Percentiles rank a stretch among this genome's conserved stretches.
Conservation (phyloP, 1,140 invertebrate species). For the Vanessa atalanta region DNA sequence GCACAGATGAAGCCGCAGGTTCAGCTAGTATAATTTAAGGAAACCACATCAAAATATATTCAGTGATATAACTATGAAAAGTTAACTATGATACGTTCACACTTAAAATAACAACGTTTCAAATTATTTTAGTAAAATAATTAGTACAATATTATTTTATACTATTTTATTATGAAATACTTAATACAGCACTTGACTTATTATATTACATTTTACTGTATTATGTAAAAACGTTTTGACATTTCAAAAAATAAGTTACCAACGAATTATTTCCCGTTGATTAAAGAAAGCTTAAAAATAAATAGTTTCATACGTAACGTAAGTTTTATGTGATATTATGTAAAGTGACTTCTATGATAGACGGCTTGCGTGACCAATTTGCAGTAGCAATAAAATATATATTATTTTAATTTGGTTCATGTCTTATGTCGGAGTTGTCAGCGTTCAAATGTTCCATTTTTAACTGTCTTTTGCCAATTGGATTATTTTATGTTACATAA, state of each 20-base stretch:
- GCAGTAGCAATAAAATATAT: neutral
- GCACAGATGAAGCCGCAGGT: no score
- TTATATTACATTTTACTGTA: neutral
- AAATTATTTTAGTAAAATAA: no score
- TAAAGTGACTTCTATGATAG: conserved; percentile 34
- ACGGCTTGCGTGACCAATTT: conserved; percentile 31
- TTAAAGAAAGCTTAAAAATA: conserved; percentile 22
- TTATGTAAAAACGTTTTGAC: conserved; percentile 18
- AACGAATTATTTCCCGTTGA: conserved; percentile 1
- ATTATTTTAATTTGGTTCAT: conserved; percentile 11
- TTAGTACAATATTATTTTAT: no score
- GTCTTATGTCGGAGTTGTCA: conserved; percentile 11
- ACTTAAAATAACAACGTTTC: no score
- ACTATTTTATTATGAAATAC: no score
- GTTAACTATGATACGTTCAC: no score
- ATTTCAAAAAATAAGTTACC: conserved; percentile 17
- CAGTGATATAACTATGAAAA: no score
- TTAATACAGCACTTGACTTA: neutral
- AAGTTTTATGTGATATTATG: conserved; percentile 25
- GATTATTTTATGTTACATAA: no score
- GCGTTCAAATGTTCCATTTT: neutral
- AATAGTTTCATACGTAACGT: neutral
- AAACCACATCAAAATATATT: no score
- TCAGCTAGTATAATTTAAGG: no score
- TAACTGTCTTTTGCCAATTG: neutral